A percentile compares a stretch with the other conserved stretches of the same genome.
These are phyloP conservation scores for Mylabris phalerata DNA, from an alignment of 1,140 invertebrate genomes.

Conservation along the genomic window DNA sequence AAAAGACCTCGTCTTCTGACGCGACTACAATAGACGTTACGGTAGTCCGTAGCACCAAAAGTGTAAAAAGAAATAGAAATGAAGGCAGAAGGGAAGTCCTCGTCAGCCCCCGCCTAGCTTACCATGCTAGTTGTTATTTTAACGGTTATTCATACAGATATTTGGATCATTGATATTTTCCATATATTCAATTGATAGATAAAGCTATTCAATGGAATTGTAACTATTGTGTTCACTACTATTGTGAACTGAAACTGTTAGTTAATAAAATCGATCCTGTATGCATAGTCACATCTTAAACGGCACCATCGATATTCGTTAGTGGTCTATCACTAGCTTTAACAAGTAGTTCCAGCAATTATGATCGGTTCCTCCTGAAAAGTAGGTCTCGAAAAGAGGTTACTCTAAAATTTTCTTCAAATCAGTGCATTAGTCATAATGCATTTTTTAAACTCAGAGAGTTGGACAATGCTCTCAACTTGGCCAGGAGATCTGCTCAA, in stretches of 20 bases:
- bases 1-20: too few species aligned
- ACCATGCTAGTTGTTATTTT: background rate
- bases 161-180: background rate
- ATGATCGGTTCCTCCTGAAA: too few species aligned
- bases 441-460: background rate
- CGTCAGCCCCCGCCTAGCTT: too few species aligned
- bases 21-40: too few species aligned
- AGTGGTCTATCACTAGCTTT: background rate
- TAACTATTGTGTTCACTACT: constrained; percentile 7
- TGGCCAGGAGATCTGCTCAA: background rate
- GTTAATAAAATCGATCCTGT: background rate
- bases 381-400: too few species aligned
- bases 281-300: constrained; percentile 10
- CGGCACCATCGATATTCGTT: background rate
- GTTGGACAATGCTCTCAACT: background rate
- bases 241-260: constrained; percentile 8
- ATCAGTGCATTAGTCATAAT: background rate
- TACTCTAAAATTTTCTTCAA: background rate
- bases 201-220: constrained; percentile 16
- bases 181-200: background rate
- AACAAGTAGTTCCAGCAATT: background rate
- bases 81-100: too few species aligned
- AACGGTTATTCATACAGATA: background rate
- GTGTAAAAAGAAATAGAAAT: background rate
- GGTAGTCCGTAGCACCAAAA: background rate